phyloP scores from a whole-genome alignment of 30 jellyfish, hydroid and myxozoan genomes.

The Rhopilema esculentum region DNA sequence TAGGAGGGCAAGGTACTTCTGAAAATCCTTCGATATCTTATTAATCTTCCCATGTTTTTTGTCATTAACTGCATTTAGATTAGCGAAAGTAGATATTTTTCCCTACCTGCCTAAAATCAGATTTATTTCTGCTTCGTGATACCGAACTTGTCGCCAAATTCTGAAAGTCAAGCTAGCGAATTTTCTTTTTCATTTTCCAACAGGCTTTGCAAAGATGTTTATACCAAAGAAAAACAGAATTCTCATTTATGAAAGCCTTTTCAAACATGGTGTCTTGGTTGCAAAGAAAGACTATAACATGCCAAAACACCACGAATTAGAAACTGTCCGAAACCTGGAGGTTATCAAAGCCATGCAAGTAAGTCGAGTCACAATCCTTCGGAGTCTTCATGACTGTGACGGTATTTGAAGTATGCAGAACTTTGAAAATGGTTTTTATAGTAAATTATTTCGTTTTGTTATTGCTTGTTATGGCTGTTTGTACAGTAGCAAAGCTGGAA shows the following conservation, averaged over 20 bases:
- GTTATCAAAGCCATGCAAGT: conserved; percentile 96
- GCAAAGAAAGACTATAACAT: conserved; percentile 86
- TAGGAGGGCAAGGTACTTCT: not conserved
- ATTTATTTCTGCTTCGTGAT: no score
- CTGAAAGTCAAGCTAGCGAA: not conserved
- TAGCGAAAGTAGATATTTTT: not conserved
- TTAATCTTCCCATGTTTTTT: not conserved
- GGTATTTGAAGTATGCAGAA: no score
- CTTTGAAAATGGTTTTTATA: no score
- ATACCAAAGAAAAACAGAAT: conserved; percentile 93
- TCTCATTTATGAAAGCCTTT: conserved; percentile 85
- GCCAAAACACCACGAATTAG: conserved; percentile 84
- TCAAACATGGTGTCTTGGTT: conserved; percentile 95
- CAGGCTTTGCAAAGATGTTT: conserved; percentile 74
- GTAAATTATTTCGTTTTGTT: no score
- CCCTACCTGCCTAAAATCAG: no score
- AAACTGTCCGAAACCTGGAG: conserved; percentile 77
- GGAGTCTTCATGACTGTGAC: no score
- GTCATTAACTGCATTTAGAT: not conserved
- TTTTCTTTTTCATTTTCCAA: not conserved
- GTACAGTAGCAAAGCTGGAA: no score
- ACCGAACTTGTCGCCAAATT: not conserved
- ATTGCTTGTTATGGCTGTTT: no score
- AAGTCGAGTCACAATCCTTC: not conserved
- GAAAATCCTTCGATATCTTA: not conserved